Conservation (phyloP, 2,797 vertebrate genomes). For the Anniella stebbinsi region DNA sequence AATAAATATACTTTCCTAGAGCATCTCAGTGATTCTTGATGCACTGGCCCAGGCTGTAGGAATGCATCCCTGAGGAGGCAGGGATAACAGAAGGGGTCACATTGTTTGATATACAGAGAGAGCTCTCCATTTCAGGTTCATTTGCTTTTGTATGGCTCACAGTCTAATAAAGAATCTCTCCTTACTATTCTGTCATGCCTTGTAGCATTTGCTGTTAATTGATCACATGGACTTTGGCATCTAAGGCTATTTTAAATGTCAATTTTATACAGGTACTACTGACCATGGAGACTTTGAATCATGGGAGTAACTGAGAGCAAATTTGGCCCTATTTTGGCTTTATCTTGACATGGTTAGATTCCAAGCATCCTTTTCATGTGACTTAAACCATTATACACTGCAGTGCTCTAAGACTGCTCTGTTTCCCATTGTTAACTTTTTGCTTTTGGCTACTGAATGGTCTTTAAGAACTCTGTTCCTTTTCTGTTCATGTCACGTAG, state of each 20-base stretch:
- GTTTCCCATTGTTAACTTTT: background rate
- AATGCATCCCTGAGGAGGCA: background rate
- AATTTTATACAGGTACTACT: background rate
- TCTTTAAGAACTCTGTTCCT: background rate
- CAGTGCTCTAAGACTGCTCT: background rate
- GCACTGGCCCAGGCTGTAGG: background rate
- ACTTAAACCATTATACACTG: background rate
- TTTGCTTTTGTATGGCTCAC: background rate
- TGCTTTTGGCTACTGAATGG: background rate
- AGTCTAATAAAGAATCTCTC: background rate
- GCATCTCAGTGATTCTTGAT: background rate
- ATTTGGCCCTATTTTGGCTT: background rate
- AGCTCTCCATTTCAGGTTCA: background rate
- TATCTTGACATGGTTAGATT: background rate
- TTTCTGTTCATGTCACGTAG: background rate
- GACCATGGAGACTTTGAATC: conserved; percentile 1
- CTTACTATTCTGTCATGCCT: background rate
- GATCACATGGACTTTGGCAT: background rate
- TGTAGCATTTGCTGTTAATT: background rate
- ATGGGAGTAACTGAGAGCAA: background rate
- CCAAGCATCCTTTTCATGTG: background rate
- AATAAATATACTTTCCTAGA: background rate
- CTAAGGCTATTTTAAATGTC: background rate
- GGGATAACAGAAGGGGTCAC: background rate
- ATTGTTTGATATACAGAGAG: background rate